phyloP scores from a whole-genome alignment of 1,140 invertebrate genomes.

The Agrilus planipennis region DNA sequence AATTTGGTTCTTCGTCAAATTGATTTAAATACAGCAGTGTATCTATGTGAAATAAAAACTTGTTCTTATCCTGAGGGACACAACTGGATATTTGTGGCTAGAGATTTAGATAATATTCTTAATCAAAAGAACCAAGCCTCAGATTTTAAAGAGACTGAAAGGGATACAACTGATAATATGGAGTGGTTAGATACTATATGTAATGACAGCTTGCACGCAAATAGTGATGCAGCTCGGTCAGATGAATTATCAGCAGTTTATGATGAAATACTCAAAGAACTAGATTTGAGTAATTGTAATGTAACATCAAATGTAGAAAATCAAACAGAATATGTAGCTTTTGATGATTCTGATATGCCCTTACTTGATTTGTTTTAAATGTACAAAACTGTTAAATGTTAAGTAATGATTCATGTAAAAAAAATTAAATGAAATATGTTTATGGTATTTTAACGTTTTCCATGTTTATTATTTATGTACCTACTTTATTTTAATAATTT shows the following conservation, averaged over 20 bases:
- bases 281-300: neutral
- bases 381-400: too few relatives aligned
- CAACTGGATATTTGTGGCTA: neutral
- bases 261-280: neutral
- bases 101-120: neutral
- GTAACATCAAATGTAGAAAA: too few relatives aligned
- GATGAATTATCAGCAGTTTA: conserved; percentile 1
- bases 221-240: neutral
- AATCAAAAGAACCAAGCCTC: too few relatives aligned
- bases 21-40: neutral
- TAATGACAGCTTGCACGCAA: neutral
- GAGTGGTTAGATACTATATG: conserved; percentile 2
- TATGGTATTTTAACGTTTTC: too few relatives aligned
- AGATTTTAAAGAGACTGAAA: neutral
- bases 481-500: too few relatives aligned
- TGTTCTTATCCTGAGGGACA: conserved; percentile 2
- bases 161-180: neutral
- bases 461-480: too few relatives aligned
- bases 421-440: too few relatives aligned
- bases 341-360: too few relatives aligned
- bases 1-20: conserved; percentile 2
- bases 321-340: too few relatives aligned
- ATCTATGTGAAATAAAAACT: neutral
- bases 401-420: too few relatives aligned
- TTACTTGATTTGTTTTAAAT: too few relatives aligned